phyloP scores from a whole-genome alignment of 2,888 invertebrate genomes.

The Ennomos quercinarius region DNA sequence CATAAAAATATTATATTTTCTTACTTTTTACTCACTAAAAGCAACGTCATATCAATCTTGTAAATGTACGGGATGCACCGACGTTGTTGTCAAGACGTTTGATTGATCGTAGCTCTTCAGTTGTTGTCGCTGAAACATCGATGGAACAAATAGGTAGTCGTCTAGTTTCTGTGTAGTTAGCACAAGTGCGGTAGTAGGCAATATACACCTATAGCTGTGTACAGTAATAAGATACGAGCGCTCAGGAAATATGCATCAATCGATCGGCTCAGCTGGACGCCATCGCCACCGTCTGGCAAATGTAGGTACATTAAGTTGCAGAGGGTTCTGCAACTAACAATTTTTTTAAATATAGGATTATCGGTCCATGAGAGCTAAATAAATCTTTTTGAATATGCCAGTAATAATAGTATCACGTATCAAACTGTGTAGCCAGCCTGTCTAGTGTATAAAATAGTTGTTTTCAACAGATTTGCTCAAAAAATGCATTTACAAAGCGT shows the following conservation, averaged over 20 bases:
- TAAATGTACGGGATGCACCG: constrained; percentile 26
- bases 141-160: constrained; percentile 5
- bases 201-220: no score
- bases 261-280: constrained; percentile 3
- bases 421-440: no score
- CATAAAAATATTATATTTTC: no score
- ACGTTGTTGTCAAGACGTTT: constrained; percentile 16
- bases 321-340: no score
- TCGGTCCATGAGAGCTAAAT: not conserved
- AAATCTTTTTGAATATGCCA: not conserved
- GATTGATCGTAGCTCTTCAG: constrained; percentile 21
- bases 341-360: no score
- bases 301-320: no score
- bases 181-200: no score
- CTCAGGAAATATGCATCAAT: constrained; percentile 4
- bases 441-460: no score
- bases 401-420: constrained; percentile 10
- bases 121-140: not conserved
- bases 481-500: no score
- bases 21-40: constrained; percentile 3
- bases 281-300: not conserved
- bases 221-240: not conserved
- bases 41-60: constrained; percentile 21
- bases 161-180: no score
- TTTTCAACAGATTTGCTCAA: no score